phyloP scores from a whole-genome alignment of 2,888 invertebrate species.

The Clepsis dumicolana region DNA sequence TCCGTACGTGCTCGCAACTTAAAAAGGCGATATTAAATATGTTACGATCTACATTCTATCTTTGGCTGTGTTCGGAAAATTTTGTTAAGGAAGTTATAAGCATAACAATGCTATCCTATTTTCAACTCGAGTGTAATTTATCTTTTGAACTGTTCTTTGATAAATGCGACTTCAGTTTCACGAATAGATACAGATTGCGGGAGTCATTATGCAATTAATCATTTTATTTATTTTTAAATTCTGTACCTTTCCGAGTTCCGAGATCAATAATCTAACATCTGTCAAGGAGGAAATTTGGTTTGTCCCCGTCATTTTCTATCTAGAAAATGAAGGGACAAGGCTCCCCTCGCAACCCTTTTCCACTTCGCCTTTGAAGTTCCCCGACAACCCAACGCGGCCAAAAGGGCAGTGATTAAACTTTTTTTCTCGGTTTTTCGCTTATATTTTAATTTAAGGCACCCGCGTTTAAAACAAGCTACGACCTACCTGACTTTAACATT shows the following conservation, averaged over 20 bases:
- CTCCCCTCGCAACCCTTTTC: constrained; percentile 44
- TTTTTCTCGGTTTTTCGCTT: constrained; percentile 43
- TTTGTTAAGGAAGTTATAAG: not conserved
- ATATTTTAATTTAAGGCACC: constrained; percentile 43
- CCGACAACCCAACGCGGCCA: constrained; percentile 44
- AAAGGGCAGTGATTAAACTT: constrained; percentile 49
- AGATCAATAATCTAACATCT: constrained; percentile 46
- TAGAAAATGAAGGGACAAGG: constrained; percentile 49
- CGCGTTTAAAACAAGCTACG: constrained; percentile 34
- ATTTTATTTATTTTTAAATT: constrained; percentile 29
- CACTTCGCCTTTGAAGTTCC: constrained; percentile 45
- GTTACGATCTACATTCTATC: constrained; percentile 14
- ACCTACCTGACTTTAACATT: constrained; percentile 17
- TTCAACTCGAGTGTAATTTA: not conserved
- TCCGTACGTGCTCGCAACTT: constrained; percentile 32
- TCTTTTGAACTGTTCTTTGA: not conserved
- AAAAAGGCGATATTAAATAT: constrained; percentile 30
- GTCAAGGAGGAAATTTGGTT: constrained; percentile 49
- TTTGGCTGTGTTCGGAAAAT: constrained; percentile 5
- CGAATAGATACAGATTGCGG: constrained; percentile 8
- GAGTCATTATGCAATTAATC: constrained; percentile 31
- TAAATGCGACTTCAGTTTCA: not conserved
- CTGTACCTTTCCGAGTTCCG: constrained; percentile 32
- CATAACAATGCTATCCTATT: not conserved
- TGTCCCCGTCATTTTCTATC: constrained; percentile 55